Evolutionary conservation across 2,113 vertebrate genomes (phyloP), one percentile per base, ranked within the genome.

Genomic region (Hippoglossus stenolepis): DNA sequence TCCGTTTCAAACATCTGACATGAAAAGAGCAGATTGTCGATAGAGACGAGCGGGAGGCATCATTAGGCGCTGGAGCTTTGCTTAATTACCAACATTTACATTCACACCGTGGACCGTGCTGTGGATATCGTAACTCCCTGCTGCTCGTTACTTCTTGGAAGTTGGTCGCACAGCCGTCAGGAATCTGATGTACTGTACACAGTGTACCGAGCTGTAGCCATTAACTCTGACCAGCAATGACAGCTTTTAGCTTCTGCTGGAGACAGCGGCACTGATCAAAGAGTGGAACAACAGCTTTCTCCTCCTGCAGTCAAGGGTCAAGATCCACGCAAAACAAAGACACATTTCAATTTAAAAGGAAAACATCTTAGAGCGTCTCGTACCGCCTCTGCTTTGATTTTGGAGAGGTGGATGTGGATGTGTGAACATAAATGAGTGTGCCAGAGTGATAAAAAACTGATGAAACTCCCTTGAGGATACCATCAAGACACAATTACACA

Each of bases 1-100:
- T 83, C 69, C 58, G 13, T 87, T 87, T 83, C 86, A 82, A 85
- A 88, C 79, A 61, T 62, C 71, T 70, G 80, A 91, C 88, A 73
- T 83, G 80, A 87, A 90, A 82, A 79, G 82, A 76, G 82, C 67
- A 75, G 75, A 82, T 67, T 80, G 88, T 79, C 47, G 58, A 76
- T 56, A 13, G 85, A 78, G 73, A 82, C 65, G 38, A 70, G 69
- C 18, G 65, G 9, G 49, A 86, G 69, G 69, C 78, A 62, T 91
- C 86, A 83, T 93, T 92, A 90, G 76, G 53, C 20, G 23, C 69
- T 5, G 23, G 2, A 9, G 38, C 84, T 90, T 89, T 14, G 17
- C 74, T 80, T 89, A 87, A 93, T 93, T 82, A 84, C 65, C 1
- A 71, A 78, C 82, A 84, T 89, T 91, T 84, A 77, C 87, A 88